Conservation (phyloP, 1,140 invertebrate species). For the Plodia interpunctella region DNA sequence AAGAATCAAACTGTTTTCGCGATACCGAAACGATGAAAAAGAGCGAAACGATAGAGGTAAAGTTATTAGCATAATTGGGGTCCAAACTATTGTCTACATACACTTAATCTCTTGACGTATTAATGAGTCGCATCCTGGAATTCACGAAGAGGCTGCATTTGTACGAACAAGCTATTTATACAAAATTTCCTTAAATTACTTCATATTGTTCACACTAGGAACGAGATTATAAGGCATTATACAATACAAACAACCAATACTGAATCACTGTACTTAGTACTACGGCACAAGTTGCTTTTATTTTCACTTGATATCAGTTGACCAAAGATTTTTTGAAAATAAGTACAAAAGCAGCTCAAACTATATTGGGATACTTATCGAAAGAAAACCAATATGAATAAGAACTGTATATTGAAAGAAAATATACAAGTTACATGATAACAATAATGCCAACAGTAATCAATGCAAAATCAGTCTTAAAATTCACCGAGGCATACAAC, state of each 20-base stretch:
- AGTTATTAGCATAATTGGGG: too few species aligned
- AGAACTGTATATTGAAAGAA: neutral
- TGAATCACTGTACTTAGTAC: constrained; percentile 29
- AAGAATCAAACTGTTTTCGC: too few species aligned
- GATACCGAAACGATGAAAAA: too few species aligned
- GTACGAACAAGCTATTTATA: neutral
- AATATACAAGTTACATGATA: neutral
- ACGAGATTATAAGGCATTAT: neutral
- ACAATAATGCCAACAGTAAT: neutral
- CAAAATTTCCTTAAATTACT: neutral
- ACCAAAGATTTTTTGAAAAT: constrained; percentile 7
- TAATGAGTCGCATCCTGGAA: neutral
- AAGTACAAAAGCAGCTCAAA: neutral
- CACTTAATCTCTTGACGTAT: neutral
- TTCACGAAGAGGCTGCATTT: neutral
- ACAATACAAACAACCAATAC: constrained; percentile 31
- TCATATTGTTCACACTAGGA: neutral
- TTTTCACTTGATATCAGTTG: neutral
- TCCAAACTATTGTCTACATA: constrained; percentile 13
- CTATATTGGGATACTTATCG: neutral
- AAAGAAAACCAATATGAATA: neutral
- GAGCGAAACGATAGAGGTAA: too few species aligned
- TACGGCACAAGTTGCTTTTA: neutral
- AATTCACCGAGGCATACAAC: neutral
- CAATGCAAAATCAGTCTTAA: neutral